These are phyloP conservation scores for Sternotherus odoratus DNA, from an alignment of 2,797 vertebrate genomes.

Conservation along the genomic window DNA sequence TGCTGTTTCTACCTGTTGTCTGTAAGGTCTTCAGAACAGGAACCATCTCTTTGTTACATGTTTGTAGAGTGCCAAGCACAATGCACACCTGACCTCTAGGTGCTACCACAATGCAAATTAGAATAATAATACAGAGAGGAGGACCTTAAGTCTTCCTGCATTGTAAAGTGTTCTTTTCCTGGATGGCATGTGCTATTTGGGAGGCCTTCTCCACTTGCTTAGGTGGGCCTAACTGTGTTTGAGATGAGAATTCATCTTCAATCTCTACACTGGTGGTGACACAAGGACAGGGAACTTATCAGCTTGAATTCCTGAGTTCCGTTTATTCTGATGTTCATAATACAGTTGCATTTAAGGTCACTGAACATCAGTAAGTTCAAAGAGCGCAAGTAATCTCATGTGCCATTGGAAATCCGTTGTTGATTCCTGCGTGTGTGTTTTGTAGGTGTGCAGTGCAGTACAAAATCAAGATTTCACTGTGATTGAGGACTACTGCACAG, in stretches of 20 bases:
- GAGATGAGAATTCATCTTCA: background rate
- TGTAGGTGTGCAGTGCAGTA: conserved; percentile 83
- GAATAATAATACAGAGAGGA: background rate
- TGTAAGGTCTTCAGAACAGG: background rate
- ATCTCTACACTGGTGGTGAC: background rate
- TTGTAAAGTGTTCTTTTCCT: background rate
- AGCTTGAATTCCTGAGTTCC: background rate
- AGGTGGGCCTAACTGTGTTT: background rate
- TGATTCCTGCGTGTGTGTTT: conserved; percentile 34
- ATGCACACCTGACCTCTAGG: background rate
- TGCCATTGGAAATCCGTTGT: background rate
- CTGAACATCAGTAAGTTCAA: background rate
- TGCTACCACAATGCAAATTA: background rate
- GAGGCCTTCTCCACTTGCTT: background rate
- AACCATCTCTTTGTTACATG: background rate
- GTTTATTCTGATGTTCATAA: background rate
- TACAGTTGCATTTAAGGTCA: background rate
- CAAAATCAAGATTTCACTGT: conserved; percentile 88
- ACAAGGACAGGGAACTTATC: background rate
- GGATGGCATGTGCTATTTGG: background rate
- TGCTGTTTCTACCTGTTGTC: background rate
- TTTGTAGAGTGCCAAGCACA: background rate
- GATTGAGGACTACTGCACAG: conserved; percentile 88
- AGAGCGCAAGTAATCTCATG: background rate
- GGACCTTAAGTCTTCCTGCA: background rate